Evolutionary conservation across 2,797 vertebrate genomes (phyloP).

Genomic region (Sardinella longiceps): DNA sequence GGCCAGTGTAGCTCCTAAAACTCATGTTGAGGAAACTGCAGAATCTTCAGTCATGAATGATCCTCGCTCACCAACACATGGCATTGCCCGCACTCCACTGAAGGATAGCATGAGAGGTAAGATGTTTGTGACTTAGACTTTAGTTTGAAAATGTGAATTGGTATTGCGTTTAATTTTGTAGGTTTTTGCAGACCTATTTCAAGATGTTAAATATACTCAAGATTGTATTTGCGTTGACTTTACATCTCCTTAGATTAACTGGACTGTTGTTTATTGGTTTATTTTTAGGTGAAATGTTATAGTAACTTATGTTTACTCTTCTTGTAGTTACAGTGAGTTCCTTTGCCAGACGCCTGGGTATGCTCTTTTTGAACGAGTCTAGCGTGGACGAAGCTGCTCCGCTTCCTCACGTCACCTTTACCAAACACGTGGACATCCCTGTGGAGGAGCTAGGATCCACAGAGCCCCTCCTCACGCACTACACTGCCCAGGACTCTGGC

Average conservation of each 20-base stretch:
- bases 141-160: not conserved
- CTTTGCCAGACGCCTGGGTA: constrained; percentile 70
- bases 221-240: too few species aligned
- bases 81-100: constrained; percentile 72
- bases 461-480: constrained; percentile 64
- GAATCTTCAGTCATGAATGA: constrained; percentile 51
- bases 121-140: not conserved
- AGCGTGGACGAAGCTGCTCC: constrained; percentile 42
- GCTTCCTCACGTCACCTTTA: constrained; percentile 43
- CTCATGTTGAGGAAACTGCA: not conserved
- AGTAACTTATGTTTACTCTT: not conserved
- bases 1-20: not conserved
- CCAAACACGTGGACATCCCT: constrained; percentile 33
- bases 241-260: too few species aligned
- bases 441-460: constrained; percentile 58
- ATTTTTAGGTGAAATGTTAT: not conserved
- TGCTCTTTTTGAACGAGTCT: constrained; percentile 68
- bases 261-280: not conserved
- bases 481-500: constrained; percentile 31
- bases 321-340: constrained; percentile 70
- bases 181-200: not conserved
- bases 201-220: too few species aligned
- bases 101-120: constrained; percentile 75
- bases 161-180: not conserved
- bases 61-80: constrained; percentile 75